Evolutionary conservation across 2,888 invertebrate genomes (phyloP), one percentile per base, ranked within the genome.

Genomic region (Callyntrura guangdongensis): DNA sequence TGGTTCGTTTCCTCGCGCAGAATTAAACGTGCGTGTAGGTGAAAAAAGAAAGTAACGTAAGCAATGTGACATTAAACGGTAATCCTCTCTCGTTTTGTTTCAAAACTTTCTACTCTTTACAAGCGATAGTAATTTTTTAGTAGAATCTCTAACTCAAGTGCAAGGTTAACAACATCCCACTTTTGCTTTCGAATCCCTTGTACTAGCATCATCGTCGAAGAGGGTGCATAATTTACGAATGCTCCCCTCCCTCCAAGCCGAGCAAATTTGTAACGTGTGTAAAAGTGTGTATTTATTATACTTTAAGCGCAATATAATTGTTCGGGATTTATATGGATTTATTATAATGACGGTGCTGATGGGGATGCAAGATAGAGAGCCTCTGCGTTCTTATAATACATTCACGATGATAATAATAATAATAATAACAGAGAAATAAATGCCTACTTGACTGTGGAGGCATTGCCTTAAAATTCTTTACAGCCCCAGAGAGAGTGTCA

Each of bases 271-370:
- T 53, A 59, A 59, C 61, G 22, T 47, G n/a, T n/a, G 64, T 61
- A 67, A 85, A 49, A 85, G 59, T 53, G 72, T 85, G 20, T 45
- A 27, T 25, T n/a, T n/a, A 61, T 77, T 81, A 59, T 17, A 81
- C 59, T 56, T 45, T 81, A 81, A 81, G 36, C 59, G 36, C 79
- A 81, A 81, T 81, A 56, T 81, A 81, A 81, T 81, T 59, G 79
- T 81, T 36, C 36, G 36, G 79, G 59, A 81, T 59, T 82, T 83
- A 89, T 89, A 89, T 89, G 83, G 89, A 89, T 89, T 89, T 89
- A 83, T 89, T 89, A 45, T 82, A 89, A 89, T 89, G 82, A 89
- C 56, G 61, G 61, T 59, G 83, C 67, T 36, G 79, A 49, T 74
- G 74, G 49, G 20, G 53, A 72, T 45, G 5, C 5, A 17, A 72